Conservation (phyloP, 1,140 invertebrate species). For the Drosophila lacertosa region DNA sequence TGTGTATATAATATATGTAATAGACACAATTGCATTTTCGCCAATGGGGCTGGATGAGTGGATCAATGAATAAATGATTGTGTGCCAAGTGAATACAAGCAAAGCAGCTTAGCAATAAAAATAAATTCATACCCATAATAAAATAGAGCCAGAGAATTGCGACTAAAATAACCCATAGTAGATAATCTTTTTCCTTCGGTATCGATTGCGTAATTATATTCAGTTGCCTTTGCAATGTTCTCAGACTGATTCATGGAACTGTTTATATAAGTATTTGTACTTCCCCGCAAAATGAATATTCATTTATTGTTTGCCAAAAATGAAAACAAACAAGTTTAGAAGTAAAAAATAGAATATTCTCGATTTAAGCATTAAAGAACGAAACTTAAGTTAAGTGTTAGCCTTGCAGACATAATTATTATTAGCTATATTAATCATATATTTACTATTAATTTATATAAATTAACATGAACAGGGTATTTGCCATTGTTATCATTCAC, state of each 20-base stretch:
- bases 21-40: not conserved
- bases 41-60: constrained; percentile 7
- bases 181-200: not conserved
- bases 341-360: too few relatives aligned
- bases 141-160: not conserved
- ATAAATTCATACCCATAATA: not conserved
- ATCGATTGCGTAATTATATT: not conserved
- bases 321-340: too few relatives aligned
- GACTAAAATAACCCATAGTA: too few relatives aligned
- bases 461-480: too few relatives aligned
- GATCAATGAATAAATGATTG: constrained; percentile 14
- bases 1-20: constrained; percentile 6
- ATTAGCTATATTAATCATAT: too few relatives aligned
- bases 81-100: constrained; percentile 3
- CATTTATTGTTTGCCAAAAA: constrained; percentile 2
- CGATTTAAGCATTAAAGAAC: too few relatives aligned
- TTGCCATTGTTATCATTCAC: not conserved
- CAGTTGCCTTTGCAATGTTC: not conserved
- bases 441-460: not conserved
- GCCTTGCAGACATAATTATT: too few relatives aligned
- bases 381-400: too few relatives aligned
- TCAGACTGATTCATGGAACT: not conserved
- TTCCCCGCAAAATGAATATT: not conserved
- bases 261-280: not conserved
- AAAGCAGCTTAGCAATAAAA: constrained; percentile 9